These are phyloP conservation scores for Lycocerus yunnanus DNA, from an alignment of 2,888 invertebrate genomes.

Conservation along the genomic window DNA sequence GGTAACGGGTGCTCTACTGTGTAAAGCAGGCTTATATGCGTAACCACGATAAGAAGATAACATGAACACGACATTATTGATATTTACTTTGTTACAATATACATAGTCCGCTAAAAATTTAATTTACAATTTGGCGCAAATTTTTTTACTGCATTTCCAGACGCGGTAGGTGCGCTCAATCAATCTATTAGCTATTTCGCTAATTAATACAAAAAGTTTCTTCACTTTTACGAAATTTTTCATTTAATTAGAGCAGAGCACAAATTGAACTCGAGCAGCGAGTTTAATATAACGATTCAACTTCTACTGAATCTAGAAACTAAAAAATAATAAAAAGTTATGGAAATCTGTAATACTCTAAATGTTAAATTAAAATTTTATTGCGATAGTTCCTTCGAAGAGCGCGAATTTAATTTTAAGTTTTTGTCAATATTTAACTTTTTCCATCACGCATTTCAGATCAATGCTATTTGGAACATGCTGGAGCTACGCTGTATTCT, in stretches of 20 bases:
- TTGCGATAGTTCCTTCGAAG: not conserved
- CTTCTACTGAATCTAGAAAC: not conserved
- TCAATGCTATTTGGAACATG: conserved; percentile 85
- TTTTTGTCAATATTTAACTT: not conserved
- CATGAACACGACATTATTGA: not conserved
- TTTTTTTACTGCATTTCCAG: not conserved
- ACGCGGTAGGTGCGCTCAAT: not conserved
- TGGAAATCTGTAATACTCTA: not conserved
- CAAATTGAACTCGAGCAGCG: not conserved
- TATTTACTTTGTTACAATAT: not conserved
- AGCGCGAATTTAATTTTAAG: not conserved
- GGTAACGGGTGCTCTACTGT: not conserved
- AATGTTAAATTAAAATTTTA: not conserved
- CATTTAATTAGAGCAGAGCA: not conserved
- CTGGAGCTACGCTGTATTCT: conserved; percentile 83
- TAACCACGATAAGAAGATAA: not conserved
- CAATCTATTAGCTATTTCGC: not conserved
- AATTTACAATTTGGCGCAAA: too few relatives aligned
- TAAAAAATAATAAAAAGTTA: not conserved
- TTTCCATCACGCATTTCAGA: conserved; percentile 56
- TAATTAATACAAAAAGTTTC: not conserved
- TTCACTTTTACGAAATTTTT: not conserved
- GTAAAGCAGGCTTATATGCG: not conserved
- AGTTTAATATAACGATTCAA: not conserved
- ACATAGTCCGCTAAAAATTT: not conserved